phyloP scores from a whole-genome alignment of 2,113 vertebrate species.

The Onychostoma macrolepis region DNA sequence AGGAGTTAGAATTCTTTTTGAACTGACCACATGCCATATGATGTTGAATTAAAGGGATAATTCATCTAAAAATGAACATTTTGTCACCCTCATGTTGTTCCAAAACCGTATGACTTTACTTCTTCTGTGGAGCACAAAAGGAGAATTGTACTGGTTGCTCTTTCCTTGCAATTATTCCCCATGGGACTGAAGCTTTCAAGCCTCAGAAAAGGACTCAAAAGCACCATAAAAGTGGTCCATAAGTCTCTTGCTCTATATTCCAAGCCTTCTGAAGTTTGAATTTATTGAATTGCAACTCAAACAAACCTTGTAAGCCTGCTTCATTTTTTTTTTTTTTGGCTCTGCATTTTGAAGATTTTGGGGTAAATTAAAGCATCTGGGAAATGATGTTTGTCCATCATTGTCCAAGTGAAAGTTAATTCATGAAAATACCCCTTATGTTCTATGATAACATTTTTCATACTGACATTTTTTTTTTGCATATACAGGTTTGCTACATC shows the following conservation, averaged over 20 bases:
- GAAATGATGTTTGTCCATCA: not conserved
- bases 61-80: not conserved
- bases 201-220: not conserved
- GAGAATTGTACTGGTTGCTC: not conserved
- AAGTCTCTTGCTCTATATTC: not conserved
- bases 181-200: constrained; percentile 5
- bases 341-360: not conserved
- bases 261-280: too few relatives aligned
- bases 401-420: not conserved
- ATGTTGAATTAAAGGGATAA: not conserved
- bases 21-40: not conserved
- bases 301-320: not conserved
- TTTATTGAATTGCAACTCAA: not conserved
- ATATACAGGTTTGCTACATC: not conserved
- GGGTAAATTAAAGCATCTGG: not conserved
- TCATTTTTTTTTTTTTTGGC: constrained; percentile 8
- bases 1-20: not conserved
- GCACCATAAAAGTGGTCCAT: constrained; percentile 1
- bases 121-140: not conserved
- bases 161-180: constrained; percentile 6
- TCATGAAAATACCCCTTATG: not conserved
- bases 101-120: not conserved
- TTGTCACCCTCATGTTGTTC: not conserved
- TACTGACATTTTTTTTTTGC: not conserved
- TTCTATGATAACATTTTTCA: not conserved